A percentile compares a stretch with the other conserved stretches of the same genome.
These are phyloP conservation scores for Triplophysa siluroides DNA, from an alignment of 2,113 vertebrate species.

Conservation along the genomic window DNA sequence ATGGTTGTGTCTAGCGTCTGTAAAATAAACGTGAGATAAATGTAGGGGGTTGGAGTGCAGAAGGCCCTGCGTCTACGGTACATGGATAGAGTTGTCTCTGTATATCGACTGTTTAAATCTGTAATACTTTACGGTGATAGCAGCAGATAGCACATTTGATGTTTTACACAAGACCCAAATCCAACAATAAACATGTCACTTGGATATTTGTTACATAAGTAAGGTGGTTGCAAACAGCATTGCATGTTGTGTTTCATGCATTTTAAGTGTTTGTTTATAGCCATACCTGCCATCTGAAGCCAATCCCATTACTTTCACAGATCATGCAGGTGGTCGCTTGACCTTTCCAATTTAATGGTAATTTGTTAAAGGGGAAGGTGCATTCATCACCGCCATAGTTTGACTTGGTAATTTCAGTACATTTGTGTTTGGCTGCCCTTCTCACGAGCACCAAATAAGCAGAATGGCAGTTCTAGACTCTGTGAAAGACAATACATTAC, in stretches of 20 bases:
- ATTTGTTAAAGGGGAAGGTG: constrained; percentile 6
- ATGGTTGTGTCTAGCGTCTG: constrained; percentile 18
- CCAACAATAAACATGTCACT: too few species aligned
- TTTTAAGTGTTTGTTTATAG: constrained; percentile 20
- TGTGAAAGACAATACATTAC: background rate
- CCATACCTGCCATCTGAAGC: background rate
- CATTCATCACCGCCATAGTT: background rate
- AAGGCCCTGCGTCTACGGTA: background rate
- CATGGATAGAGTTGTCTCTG: background rate
- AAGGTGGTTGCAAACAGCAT: too few species aligned
- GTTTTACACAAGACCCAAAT: too few species aligned
- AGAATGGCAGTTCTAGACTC: constrained; percentile 20
- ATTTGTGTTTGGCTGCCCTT: background rate
- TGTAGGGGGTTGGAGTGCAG: too few species aligned
- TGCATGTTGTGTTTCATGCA: background rate
- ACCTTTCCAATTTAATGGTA: background rate
- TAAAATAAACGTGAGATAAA: background rate
- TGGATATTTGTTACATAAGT: too few species aligned
- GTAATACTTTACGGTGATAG: too few species aligned
- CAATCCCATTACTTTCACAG: background rate
- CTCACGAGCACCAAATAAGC: background rate
- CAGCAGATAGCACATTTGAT: too few species aligned
- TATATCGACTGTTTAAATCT: background rate
- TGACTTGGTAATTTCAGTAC: background rate
- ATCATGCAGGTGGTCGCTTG: background rate